Conservation (phyloP, 2,113 vertebrate genomes). For the Leucosticte australis region DNA sequence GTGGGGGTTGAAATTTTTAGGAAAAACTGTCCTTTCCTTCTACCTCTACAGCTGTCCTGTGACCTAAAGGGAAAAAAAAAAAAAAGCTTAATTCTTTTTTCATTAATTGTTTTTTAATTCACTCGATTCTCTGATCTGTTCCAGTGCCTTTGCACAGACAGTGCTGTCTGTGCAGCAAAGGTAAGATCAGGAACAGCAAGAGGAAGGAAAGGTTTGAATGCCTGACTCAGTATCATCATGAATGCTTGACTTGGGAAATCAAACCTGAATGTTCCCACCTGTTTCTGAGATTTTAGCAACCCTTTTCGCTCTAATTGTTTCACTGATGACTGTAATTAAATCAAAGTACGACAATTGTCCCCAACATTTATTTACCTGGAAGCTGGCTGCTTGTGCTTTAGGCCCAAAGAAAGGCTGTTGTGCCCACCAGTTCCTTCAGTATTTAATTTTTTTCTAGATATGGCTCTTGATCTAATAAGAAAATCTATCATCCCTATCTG, state of each 20-base stretch:
- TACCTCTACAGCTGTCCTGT: not conserved
- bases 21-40: not conserved
- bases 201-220: not conserved
- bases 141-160: not conserved
- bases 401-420: not conserved
- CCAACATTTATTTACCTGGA: not conserved
- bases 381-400: not conserved
- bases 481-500: not conserved
- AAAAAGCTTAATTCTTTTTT: not conserved
- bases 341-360: not conserved
- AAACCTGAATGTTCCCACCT: slow-evolving; percentile 1
- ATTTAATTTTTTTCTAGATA: not conserved
- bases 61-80: not conserved
- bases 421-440: not conserved
- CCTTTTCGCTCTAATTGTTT: not conserved
- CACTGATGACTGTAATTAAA: not conserved
- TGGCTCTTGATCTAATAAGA: not conserved
- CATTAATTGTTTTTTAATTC: not conserved
- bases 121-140: not conserved
- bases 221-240: not conserved
- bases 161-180: not conserved
- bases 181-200: not conserved
- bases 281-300: slow-evolving; percentile 23
- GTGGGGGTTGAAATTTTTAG: not conserved
- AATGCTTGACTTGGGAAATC: slow-evolving; percentile 35